A percentile compares a stretch with the other conserved stretches of the same genome.
Conservation (phyloP, 2,113 vertebrate genomes). For the Chaetodon trifascialis region DNA sequence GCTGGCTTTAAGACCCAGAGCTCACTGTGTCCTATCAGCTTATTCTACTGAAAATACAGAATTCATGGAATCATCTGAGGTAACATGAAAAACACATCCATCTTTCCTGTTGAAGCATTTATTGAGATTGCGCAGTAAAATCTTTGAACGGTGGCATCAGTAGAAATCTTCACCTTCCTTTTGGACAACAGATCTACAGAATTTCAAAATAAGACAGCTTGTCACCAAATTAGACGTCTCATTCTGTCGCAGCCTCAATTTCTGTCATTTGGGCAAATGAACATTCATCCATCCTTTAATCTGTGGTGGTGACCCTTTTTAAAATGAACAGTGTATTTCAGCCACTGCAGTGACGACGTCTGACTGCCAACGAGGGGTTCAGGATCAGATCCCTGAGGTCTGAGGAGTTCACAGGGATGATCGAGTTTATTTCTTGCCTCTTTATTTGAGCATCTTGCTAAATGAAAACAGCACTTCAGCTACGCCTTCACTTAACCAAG, state of each 20-base stretch:
- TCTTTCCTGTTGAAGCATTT: not conserved
- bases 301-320: no score
- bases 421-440: not conserved
- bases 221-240: not conserved
- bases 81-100: not conserved
- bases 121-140: not conserved
- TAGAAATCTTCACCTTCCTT: not conserved
- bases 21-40: no score
- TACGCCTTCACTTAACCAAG: not conserved
- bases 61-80: not conserved
- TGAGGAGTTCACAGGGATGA: not conserved
- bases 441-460: not conserved
- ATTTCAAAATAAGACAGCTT: constrained; percentile 7
- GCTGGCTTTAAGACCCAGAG: no score
- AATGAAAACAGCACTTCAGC: not conserved
- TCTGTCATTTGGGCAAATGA: not conserved
- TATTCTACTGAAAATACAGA: no score
- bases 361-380: not conserved
- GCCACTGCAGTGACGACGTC: not conserved
- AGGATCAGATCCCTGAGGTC: not conserved
- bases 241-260: not conserved
- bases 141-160: not conserved
- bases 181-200: not conserved
- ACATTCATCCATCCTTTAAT: not conserved
- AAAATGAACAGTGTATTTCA: not conserved